phyloP scores from a whole-genome alignment of 2,888 invertebrate genomes.

The Urechis unicinctus region DNA sequence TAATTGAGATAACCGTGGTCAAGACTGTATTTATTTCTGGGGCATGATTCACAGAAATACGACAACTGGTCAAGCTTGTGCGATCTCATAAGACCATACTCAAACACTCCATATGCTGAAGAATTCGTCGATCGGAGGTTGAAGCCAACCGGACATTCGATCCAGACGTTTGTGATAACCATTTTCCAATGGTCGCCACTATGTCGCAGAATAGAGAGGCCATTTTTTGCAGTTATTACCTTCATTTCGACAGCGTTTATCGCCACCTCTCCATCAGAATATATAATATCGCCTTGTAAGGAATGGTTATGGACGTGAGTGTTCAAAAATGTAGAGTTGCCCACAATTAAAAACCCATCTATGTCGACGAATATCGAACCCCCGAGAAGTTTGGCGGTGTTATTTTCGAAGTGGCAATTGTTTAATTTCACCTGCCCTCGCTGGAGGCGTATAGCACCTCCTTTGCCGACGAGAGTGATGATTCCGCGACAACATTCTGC shows the following conservation, averaged over 20 bases:
- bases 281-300: constrained; percentile 23
- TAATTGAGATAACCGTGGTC: constrained; percentile 24
- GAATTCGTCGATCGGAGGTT: constrained; percentile 21
- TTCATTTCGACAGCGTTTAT: constrained; percentile 15
- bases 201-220: constrained; percentile 20
- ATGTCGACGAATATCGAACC: constrained; percentile 22
- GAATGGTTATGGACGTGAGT: constrained; percentile 14
- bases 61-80: constrained; percentile 20
- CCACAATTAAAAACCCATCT: constrained; percentile 13
- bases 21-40: constrained; percentile 23
- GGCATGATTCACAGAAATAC: constrained; percentile 24
- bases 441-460: constrained; percentile 20
- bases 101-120: constrained; percentile 21
- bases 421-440: constrained; percentile 13
- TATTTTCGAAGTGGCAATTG: constrained; percentile 17
- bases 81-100: constrained; percentile 15
- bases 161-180: constrained; percentile 21
- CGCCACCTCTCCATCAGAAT: constrained; percentile 20
- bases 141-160: constrained; percentile 21
- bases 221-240: constrained; percentile 14
- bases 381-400: constrained; percentile 19
- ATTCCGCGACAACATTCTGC: constrained; percentile 21
- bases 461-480: constrained; percentile 23
- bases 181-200: constrained; percentile 23
- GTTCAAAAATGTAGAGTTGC: constrained; percentile 16